Conservation (phyloP, 2,113 vertebrate species). For the Cepphus grylle region DNA sequence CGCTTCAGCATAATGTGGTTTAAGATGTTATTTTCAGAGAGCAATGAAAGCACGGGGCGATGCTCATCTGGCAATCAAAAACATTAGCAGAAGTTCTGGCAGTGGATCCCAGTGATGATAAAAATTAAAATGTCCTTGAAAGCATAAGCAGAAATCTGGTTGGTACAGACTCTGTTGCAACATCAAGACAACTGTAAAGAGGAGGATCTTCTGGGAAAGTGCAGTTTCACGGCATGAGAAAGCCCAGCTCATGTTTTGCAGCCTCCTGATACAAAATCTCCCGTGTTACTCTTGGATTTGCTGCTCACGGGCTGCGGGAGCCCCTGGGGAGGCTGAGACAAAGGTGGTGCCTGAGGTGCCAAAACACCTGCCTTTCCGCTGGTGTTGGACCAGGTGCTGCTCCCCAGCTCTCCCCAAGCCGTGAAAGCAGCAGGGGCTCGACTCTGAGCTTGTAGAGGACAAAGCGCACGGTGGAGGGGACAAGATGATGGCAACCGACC, state of each 20-base stretch:
- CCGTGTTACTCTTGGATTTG: neutral
- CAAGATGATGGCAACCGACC: rapidly evolving
- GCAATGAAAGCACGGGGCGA: neutral
- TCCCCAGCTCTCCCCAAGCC: neutral
- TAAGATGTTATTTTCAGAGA: neutral
- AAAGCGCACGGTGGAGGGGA: rapidly evolving
- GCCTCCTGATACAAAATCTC: neutral
- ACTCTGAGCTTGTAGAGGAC: neutral
- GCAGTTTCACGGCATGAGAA: neutral
- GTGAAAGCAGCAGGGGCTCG: neutral
- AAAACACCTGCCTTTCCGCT: too few relatives aligned
- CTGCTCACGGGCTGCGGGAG: neutral
- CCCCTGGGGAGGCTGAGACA: neutral
- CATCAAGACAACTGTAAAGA: neutral
- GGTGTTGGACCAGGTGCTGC: neutral
- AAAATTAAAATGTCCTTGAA: constrained; percentile 25
- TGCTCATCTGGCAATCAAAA: constrained; percentile 15
- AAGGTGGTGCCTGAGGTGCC: too few relatives aligned
- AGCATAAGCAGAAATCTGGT: constrained; percentile 9
- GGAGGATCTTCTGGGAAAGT: neutral
- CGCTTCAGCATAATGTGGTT: constrained; percentile 15
- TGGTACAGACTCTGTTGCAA: neutral
- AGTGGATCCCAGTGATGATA: neutral
- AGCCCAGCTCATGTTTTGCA: neutral
- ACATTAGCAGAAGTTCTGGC: constrained; percentile 18